Base-by-base conservation (phyloP, 2,113 vertebrate species). In the Gymnogyps californianus region DNA sequence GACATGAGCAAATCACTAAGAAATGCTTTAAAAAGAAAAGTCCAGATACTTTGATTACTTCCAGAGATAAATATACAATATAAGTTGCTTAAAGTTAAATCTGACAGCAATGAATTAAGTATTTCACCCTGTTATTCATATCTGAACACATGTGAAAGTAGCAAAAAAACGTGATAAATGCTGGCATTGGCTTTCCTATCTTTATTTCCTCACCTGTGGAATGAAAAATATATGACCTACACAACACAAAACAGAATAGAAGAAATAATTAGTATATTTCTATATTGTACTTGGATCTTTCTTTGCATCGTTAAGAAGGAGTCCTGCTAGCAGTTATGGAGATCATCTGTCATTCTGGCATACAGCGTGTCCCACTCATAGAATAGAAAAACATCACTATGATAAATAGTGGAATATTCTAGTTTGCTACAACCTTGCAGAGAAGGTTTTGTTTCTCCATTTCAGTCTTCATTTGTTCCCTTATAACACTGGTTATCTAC, bases 341-440 rank as follows among this genome's bases (percentile, higher is more conserved):
- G 29, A 40, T 34, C 10, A 25, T 67, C 13, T 47, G 44, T 66
- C 8, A 54, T 75, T 72, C 47, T 47, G 38, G 21, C 4, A 0
- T 31, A 10, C 3, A 80, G 3, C 2, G 1, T 49, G 11, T 32
- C 14, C n/a, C 7, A 25, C 46, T 46, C 3, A 0, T 22, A 25
- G 38, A 34, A 44, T 9, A 46, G 57, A 49, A 70, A 84, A 64
- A 44, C 3, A 0, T 47, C 29, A 47, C 40, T 11, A 49, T 64
- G 36, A 58, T 51, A 46, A 38, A 54, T 7, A 61, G 17, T 34
- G 28, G 22, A 59, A 40, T 78, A 36, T 36, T 76, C 22, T 40
- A 31, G 3, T 31, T 65, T 84, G 36, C 14, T 32, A 66, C 44
- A 71, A 9, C 26, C 32, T 44, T 66, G 16, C 20, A 57, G 42